Evolutionary conservation across 2,888 invertebrate species (phyloP), one percentile per base, ranked within the genome.

Genomic region (Thereva unica): DNA sequence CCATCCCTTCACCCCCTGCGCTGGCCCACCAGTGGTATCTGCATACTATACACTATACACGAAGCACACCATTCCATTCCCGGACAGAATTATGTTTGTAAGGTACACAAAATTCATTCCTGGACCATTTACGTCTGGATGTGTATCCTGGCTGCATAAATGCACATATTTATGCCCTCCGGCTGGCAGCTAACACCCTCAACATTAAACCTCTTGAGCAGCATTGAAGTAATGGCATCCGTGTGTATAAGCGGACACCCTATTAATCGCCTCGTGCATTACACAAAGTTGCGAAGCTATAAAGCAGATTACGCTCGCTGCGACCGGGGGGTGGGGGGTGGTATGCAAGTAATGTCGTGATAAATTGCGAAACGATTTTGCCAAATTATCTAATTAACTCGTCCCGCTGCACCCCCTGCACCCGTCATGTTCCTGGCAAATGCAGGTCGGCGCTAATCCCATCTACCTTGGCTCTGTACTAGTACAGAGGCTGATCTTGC

Each of bases 341-440:
- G 23, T 23, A 23, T 23, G 23, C 23, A 61, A 61, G 50, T 61
- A 61, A 61, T 61, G 49, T 40, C 50, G 50, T 61, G 61, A 61
- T 61, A 61, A 61, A 61, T 61, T 49, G 50, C 61, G 23, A 61
- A 61, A 44, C 61, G 61, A 61, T 61, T 61, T 61, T 61, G 3
- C 61, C 50, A 50, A 61, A 59, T 47, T 47, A 59, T 59, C 57
- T 59, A 59, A 59, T 59, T 59, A 59, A 59, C 57, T 42, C 37
- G 47, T 7, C 47, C 57, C 23, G 47, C 37, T 12, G 9, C 1
- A 23, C 23, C 23, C 23, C 23, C n/a, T n/a, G n/a, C 23, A 23
- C 23, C 23, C 23, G 2, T 23, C 1, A 23, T 23, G 23, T 23
- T 23, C 23, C 23, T 23, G 23, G 23, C 23, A 23, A 23, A n/a